Percentiles rank a stretch among this genome's conserved stretches.
These are phyloP conservation scores for Epinotia brunnichana DNA, from an alignment of 2,888 invertebrate genomes.

Conservation along the genomic window DNA sequence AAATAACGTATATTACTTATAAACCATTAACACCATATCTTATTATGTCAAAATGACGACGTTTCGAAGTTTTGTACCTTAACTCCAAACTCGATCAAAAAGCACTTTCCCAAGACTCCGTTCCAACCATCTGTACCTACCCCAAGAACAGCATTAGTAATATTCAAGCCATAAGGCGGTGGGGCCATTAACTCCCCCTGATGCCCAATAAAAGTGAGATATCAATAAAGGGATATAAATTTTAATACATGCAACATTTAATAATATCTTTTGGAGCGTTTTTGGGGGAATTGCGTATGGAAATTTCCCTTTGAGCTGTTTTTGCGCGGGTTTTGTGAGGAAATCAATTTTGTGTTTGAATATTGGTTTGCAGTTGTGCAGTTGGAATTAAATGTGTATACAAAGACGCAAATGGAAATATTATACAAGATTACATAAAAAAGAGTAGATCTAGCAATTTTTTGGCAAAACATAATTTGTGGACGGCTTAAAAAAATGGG, in stretches of 20 bases:
- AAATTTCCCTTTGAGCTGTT: conserved; percentile 24
- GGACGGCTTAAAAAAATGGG: no score
- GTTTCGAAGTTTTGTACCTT: no score
- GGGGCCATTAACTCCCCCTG: conserved; percentile 52
- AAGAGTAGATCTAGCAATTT: background rate
- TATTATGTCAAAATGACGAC: no score
- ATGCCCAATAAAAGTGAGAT: conserved; percentile 64
- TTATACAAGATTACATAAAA: background rate
- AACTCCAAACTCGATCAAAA: background rate
- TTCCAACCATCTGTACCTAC: conserved; percentile 18
- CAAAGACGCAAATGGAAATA: background rate
- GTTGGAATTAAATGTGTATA: background rate
- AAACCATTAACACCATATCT: no score
- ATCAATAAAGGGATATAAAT: conserved; percentile 64
- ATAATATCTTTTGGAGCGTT: conserved; percentile 66
- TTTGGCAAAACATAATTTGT: no score
- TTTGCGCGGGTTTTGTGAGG: conserved; percentile 4
- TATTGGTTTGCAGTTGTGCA: conserved; percentile 5
- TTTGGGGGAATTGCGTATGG: conserved; percentile 51
- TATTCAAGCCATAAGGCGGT: conserved; percentile 63
- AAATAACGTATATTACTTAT: no score
- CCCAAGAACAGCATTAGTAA: conserved; percentile 45
- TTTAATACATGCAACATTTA: conserved; percentile 80
- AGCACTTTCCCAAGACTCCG: background rate
- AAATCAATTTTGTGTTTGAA: conserved; percentile 30